Evolutionary conservation across 1,140 invertebrate species (phyloP), one percentile per base, ranked within the genome.

Genomic region (Drosophila paulistorum): DNA sequence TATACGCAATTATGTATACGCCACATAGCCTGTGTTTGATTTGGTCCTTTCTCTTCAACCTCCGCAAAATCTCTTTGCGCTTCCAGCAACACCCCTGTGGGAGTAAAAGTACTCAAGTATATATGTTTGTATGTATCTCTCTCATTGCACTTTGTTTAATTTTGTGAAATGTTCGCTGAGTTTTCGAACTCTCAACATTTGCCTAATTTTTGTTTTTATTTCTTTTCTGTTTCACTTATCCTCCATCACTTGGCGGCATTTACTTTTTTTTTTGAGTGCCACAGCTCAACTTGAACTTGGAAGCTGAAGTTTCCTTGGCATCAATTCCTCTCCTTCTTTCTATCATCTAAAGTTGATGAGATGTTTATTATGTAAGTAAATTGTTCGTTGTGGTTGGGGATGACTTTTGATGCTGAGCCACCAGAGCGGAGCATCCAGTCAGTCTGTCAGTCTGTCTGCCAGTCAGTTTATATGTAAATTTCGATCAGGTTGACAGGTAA

Each of bases 331-430:
- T 65, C 62, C 37, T 64, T 5, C 17, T 13, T 51, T 41, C 30
- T 30, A 63, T 55, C 51, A 73, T 76, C 62, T 59, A 42, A 76
- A 79, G 68, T 65, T 85, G 77, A 84, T 84, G 81, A 84, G 73
- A 84, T 84, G 77, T 81, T 84, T 85, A 85, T 84, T 84, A 84
- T 84, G 81, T 80, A 45, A 42, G 41, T 45, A 79, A 69, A 75
- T 71, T 65, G 62, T 63, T 60, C 41, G 62, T 60, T 55, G 71
- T 51, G 55, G 51, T 26, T 63, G 39, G 17, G 54, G 45, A 51
- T 51, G 45, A 51, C 45, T 51, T 51, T 51, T 51, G 45, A 51
- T 51, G 45, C 45, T 20, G 17, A 7, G 11, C 6, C 54, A 37
- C 26, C 37, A 11, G 13, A 39, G 26, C 41, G 14, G 37, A 10